Base-by-base conservation (phyloP, 2,797 vertebrate species). In the Necrosyrtes monachus region DNA sequence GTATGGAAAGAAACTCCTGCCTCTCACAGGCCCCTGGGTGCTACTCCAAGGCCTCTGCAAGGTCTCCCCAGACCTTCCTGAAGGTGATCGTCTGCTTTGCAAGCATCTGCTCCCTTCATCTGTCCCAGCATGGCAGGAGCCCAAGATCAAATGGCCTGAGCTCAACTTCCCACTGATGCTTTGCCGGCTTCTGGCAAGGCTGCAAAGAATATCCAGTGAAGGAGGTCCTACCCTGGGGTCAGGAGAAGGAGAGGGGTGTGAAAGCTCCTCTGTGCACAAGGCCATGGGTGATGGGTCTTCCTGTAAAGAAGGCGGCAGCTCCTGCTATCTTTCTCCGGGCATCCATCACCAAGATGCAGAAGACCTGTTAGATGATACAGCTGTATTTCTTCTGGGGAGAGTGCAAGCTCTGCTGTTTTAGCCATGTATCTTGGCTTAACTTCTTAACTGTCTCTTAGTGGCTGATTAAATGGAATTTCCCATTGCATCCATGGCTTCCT, bases 101-200 rank as follows among this genome's bases (percentile, higher is more conserved):
- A 59, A 50, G 7, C 69, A 46, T 30, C 37, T n/a, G 13, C 39
- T 67, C 16, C 53, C 33, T 53, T 81, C 60, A 67, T 7, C 28
- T 74, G 24, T 74, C 53, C n/a, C 53, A 74, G 37, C 16, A 24
- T 37, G 46, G 24, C 37, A 67, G 39, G 14, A 80, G 18, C 23
- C n/a, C 13, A 39, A 37, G 35, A 28, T 30, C 18, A 81, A 68
- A 60, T 20, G 19, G 3, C 30, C 33, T 56, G 50, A 85, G 20
- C 25, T 89, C n/a, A 41, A 15, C 54, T 75, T 62, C 39, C 11
- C 2, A 0, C 13, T 53, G n/a, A 41, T 53, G 30, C 30, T 89
- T 75, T 0, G 1, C 54, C 1, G 0, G 5, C 30, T 64, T 35
- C 59, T 3, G 0, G 31, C 35, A 57, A 72, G 30, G n/a, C 53